Base-by-base conservation (phyloP, 2,888 invertebrate species). In the Euzophera pinguis region DNA sequence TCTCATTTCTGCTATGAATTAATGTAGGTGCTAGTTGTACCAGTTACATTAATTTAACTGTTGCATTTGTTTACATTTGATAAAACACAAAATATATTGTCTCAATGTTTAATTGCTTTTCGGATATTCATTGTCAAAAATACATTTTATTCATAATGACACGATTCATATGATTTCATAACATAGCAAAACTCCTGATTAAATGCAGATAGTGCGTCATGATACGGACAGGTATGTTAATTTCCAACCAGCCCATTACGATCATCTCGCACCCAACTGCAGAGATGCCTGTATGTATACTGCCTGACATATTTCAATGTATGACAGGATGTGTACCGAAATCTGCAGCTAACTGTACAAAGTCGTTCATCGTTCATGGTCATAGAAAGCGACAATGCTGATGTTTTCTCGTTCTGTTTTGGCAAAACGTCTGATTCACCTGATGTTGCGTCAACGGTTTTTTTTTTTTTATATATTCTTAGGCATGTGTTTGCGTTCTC, bases 1-100 rank as follows among this genome's bases (percentile, higher is more conserved):
- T 51, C 51, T 51, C 8, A n/a, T 43, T 51, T 27, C 32, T 42
- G 34, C 32, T 13, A 10, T 32, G 16, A 32, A 32, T 43, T 43
- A 13, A 22, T 27, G 27, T 27, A 12, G n/a, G 42, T 29, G 43
- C 32, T 8, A 2, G 45, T 32, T 10, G 32, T 16, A 3, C 29
- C 12, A 27, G 29, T 43, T 43, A 3, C 41, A 41, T 22, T 41
- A 41, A 6, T 41, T 41, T 41, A n/a, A 10, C 41, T 41, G 41
- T 17, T 41, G 41, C 17, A 7, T 41, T 41, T 9, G 17, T 41
- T 41, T 39, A 14, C 39, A 16, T 14, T 8, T 41, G 17, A 2
- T 8, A n/a, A 17, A 1, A 5, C 22, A 22, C 22, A 22, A 22
- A 22, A 22, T 22, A 22, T 39, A 12, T 35, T n/a, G 35, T 35